Conservation (phyloP, 2,113 vertebrate species). For the Oryzias celebensis region DNA sequence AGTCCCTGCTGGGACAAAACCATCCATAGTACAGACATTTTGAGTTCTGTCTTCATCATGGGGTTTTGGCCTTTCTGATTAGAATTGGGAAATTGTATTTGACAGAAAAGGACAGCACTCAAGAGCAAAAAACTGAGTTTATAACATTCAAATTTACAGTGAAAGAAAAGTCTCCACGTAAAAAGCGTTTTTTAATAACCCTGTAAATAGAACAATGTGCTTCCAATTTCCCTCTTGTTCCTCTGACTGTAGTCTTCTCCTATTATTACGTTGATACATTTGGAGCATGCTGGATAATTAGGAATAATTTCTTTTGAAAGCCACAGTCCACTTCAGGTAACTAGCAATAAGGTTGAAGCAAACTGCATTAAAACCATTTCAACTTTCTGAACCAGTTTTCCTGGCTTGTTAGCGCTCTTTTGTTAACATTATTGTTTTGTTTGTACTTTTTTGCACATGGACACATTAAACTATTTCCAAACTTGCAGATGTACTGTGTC, state of each 20-base stretch:
- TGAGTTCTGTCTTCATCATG: slow-evolving; percentile 4
- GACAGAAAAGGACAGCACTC: not conserved
- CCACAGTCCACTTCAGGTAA: slow-evolving; percentile 12
- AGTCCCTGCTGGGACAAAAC: slow-evolving; percentile 32
- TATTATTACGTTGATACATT: slow-evolving; percentile 5
- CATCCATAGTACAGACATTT: slow-evolving; percentile 16
- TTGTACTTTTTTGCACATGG: no score
- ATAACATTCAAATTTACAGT: no score
- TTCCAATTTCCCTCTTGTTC: not conserved
- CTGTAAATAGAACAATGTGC: slow-evolving; percentile 1
- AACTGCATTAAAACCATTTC: not conserved
- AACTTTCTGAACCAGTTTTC: not conserved
- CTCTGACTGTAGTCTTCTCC: slow-evolving; percentile 14
- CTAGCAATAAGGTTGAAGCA: slow-evolving; percentile 1
- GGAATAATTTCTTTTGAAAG: slow-evolving; percentile 30
- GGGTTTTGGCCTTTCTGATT: not conserved
- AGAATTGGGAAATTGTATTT: not conserved
- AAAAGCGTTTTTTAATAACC: not conserved
- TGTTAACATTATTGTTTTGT: not conserved
- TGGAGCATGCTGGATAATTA: slow-evolving; percentile 24
- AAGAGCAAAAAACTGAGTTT: not conserved
- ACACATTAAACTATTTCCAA: no score
- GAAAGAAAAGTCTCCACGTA: not conserved
- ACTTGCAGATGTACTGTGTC: no score
- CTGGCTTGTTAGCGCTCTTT: not conserved